Conservation (phyloP, 2,888 invertebrate species). For the Nymphalis c-album region DNA sequence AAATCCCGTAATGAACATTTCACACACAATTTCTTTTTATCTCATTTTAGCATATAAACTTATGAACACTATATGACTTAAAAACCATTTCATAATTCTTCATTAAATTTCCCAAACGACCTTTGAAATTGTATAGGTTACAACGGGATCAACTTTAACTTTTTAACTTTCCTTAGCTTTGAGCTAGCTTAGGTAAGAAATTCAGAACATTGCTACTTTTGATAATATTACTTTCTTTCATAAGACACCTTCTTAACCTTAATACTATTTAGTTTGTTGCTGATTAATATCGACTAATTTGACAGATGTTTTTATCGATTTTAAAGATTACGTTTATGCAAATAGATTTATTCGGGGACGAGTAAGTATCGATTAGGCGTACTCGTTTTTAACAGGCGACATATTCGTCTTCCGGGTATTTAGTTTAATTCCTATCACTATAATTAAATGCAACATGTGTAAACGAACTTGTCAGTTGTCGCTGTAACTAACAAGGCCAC, state of each 20-base stretch:
- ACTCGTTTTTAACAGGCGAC: slow-evolving; percentile 2
- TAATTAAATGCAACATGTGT: slow-evolving; percentile 24
- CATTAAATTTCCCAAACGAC: no score
- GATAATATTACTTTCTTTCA: not conserved
- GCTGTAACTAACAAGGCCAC: slow-evolving; percentile 45
- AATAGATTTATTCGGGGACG: not conserved
- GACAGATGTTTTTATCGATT: not conserved
- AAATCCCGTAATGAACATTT: no score
- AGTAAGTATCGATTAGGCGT: not conserved
- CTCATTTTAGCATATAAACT: no score
- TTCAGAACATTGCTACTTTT: no score
- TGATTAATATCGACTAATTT: not conserved
- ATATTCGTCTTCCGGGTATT: slow-evolving; percentile 13
- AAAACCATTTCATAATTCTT: no score
- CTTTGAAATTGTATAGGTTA: no score
- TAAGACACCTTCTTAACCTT: not conserved
- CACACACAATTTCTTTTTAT: no score
- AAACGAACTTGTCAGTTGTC: slow-evolving; percentile 29
- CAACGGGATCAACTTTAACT: no score
- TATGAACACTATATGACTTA: no score
- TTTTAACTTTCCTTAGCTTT: no score
- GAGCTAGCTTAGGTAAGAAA: no score
- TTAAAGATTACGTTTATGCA: not conserved
- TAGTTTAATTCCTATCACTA: slow-evolving; percentile 13
- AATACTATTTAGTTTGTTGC: not conserved